These are phyloP conservation scores for Mesembrinibis cayennensis DNA, from an alignment of 2,113 vertebrate species.

Conservation along the genomic window DNA sequence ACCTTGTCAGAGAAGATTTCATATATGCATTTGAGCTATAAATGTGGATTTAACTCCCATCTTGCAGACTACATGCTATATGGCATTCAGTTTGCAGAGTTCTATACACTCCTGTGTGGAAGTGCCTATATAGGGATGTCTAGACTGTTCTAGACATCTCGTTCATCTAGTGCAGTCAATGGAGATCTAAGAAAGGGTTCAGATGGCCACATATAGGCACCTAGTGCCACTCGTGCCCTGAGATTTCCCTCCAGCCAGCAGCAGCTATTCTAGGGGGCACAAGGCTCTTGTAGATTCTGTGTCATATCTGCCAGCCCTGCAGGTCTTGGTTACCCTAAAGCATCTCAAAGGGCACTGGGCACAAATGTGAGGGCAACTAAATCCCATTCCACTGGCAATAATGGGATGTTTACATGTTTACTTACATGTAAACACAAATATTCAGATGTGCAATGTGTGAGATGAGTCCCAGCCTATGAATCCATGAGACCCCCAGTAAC, in stretches of 20 bases:
- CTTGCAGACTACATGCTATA: not conserved
- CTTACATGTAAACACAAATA: not conserved
- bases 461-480: not conserved
- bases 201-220: not conserved
- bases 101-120: not conserved
- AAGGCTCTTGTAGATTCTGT: not conserved
- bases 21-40: not conserved
- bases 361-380: not conserved
- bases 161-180: not conserved
- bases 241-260: not conserved
- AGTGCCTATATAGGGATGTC: not conserved
- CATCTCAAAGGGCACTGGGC: not conserved
- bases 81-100: not conserved
- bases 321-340: not conserved
- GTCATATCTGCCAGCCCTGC: not conserved
- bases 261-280: not conserved
- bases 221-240: not conserved
- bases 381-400: not conserved
- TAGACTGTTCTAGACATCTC: not conserved
- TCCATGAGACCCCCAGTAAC: not conserved
- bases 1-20: not conserved
- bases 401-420: not conserved
- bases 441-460: not conserved
- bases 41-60: not conserved
- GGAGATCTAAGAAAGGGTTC: not conserved